Percentiles rank a stretch among this genome's conserved stretches.
phyloP scores from a whole-genome alignment of 1,140 invertebrate species.

The Spodoptera frugiperda region DNA sequence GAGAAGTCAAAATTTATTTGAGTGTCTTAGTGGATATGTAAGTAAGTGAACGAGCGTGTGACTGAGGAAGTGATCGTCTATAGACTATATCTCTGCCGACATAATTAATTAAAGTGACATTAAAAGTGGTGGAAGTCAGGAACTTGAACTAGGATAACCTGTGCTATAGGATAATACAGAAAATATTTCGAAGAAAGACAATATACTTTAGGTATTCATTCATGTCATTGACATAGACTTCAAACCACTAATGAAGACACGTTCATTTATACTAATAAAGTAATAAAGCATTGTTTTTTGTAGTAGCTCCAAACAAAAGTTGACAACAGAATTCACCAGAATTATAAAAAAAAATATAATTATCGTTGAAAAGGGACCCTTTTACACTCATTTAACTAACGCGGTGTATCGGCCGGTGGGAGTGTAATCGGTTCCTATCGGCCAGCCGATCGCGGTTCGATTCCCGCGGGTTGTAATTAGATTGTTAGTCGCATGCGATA shows the following conservation, averaged over 20 bases:
- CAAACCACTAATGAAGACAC: not conserved
- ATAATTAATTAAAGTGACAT: too few species aligned
- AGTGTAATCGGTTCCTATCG: conserved; percentile 75
- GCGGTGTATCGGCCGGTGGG: conserved; percentile 45
- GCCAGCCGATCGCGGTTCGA: conserved; percentile 77
- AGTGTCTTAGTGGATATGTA: too few species aligned
- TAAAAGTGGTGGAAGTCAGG: too few species aligned
- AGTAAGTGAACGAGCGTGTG: too few species aligned
- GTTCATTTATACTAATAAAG: not conserved
- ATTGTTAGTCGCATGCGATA: conserved; percentile 85
- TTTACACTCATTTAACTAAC: conserved; percentile 48
- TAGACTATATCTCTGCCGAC: too few species aligned
- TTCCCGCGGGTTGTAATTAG: conserved; percentile 83
- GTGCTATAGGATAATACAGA: too few species aligned
- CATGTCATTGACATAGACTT: not conserved
- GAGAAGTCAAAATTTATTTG: too few species aligned
- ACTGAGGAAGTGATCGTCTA: too few species aligned
- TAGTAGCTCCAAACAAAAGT: not conserved
- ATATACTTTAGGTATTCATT: not conserved
- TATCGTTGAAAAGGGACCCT: conserved; percentile 45
- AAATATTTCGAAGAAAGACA: too few species aligned
- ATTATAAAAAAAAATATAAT: conserved; percentile 2
- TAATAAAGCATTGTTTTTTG: not conserved
- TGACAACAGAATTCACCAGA: conserved; percentile 22
- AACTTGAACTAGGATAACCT: too few species aligned